A percentile compares a stretch with the other conserved stretches of the same genome.
These are phyloP conservation scores for Falco novaeseelandiae DNA, from an alignment of 2,797 vertebrate species.

Conservation along the genomic window DNA sequence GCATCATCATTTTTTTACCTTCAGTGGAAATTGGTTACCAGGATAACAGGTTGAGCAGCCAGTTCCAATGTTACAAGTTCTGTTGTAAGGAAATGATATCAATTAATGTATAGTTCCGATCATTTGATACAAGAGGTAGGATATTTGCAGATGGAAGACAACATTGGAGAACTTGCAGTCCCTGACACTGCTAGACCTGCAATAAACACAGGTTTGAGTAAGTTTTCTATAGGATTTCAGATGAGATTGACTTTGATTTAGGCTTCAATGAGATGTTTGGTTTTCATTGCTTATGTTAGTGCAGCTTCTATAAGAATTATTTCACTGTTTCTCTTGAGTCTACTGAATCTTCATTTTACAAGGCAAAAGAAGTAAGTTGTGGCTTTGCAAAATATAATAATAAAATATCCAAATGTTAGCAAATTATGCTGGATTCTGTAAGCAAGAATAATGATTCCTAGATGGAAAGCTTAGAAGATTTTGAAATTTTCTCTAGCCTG, in stretches of 20 bases:
- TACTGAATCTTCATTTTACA: not conserved
- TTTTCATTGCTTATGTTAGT: not conserved
- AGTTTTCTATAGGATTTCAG: not conserved
- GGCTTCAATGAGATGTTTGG: not conserved
- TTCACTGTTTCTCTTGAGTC: not conserved
- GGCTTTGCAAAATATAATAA: not conserved
- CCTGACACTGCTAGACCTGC: not conserved
- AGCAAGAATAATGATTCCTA: not conserved
- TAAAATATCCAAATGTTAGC: accelerated
- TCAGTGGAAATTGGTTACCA: not conserved
- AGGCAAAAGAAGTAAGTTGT: not conserved
- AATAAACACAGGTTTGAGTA: not conserved
- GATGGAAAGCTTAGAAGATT: not conserved
- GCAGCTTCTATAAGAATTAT: not conserved
- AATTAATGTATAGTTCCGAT: not conserved
- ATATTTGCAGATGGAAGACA: not conserved
- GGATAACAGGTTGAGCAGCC: not conserved
- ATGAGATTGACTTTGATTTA: constrained; percentile 1
- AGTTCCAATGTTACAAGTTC: not conserved
- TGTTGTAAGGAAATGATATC: not conserved
- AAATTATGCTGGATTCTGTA: not conserved
- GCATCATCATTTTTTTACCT: not conserved
- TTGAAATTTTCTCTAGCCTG: too few relatives aligned
- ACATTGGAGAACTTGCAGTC: accelerated
- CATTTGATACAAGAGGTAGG: not conserved